A percentile compares a stretch with the other conserved stretches of the same genome.
These are phyloP conservation scores for Percina caprodes DNA, from an alignment of 2,113 vertebrate species.

Conservation along the genomic window DNA sequence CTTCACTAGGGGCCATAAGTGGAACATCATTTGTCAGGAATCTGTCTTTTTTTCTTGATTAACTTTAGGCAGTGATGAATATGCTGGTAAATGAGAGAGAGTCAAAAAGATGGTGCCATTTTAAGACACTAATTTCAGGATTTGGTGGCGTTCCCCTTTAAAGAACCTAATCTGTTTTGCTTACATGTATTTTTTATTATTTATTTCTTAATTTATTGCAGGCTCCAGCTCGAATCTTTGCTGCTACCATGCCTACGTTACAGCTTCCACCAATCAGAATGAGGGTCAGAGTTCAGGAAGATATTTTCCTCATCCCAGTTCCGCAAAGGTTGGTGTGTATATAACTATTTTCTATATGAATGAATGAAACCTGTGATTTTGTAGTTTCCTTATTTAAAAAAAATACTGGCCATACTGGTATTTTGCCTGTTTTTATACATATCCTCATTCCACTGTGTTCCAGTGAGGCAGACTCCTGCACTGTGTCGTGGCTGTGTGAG, in stretches of 20 bases:
- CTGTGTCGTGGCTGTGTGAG: conserved; percentile 89
- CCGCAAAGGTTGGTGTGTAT: conserved; percentile 86
- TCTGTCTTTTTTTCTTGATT: conserved; percentile 30
- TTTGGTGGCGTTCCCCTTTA: not conserved
- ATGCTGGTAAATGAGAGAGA: not conserved
- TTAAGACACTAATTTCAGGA: not conserved
- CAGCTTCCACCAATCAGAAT: conserved; percentile 88
- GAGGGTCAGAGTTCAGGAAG: conserved; percentile 89
- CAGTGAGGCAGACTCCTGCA: conserved; percentile 79
- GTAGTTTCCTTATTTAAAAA: too few relatives aligned
- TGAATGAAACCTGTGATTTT: not conserved
- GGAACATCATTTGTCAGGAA: conserved; percentile 28
- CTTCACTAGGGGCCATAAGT: not conserved
- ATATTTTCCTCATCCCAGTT: conserved; percentile 91
- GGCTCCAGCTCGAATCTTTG: conserved; percentile 41
- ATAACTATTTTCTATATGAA: not conserved
- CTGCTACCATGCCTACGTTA: conserved; percentile 59
- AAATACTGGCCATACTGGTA: not conserved
- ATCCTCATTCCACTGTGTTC: not conserved
- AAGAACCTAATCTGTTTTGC: not conserved
- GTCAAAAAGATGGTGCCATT: not conserved
- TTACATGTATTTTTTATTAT: not conserved
- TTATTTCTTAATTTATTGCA: conserved; percentile 36
- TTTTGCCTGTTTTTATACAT: not conserved
- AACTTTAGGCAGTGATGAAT: conserved; percentile 44